Evolutionary conservation across 1,140 invertebrate genomes (phyloP).

Genomic region (Pseudomyrmex sp.): DNA sequence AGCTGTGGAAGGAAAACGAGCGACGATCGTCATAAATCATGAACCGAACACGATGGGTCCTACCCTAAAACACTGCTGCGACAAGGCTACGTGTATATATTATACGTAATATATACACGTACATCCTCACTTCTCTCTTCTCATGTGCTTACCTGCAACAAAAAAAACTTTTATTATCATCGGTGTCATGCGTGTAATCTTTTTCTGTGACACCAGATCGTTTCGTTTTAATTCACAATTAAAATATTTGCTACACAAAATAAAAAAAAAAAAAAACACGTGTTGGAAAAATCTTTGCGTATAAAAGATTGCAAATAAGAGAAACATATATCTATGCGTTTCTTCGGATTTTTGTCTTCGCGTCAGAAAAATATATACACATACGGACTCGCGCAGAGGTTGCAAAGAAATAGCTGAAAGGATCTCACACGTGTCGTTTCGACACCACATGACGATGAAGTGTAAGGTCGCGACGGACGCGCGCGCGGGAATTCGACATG

Average conservation of each 20-base stretch:
- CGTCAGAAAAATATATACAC: background rate
- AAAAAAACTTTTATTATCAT: constrained; percentile 4
- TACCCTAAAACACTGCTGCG: constrained; percentile 19
- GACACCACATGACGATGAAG: constrained; percentile 1
- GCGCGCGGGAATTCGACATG: constrained; percentile 32
- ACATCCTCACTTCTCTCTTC: background rate
- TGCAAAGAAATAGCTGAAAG: constrained; percentile 31
- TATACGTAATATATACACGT: too few relatives aligned
- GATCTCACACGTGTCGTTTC: constrained; percentile 21
- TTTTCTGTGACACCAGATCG: background rate
- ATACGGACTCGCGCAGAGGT: background rate
- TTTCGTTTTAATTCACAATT: background rate
- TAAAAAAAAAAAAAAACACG: background rate
- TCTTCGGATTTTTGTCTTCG: background rate
- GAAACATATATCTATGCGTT: background rate
- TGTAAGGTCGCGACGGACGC: constrained; percentile 19
- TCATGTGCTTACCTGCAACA: constrained; percentile 43
- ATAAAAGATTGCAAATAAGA: background rate
- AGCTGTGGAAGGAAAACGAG: constrained; percentile 21
- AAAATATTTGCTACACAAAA: background rate
- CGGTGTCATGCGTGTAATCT: background rate
- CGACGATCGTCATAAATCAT: constrained; percentile 65
- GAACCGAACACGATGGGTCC: constrained; percentile 40
- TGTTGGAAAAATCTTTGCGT: background rate
- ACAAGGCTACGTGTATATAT: background rate